Conservation (phyloP, 2,888 invertebrate genomes). For the Sycophila texana region DNA sequence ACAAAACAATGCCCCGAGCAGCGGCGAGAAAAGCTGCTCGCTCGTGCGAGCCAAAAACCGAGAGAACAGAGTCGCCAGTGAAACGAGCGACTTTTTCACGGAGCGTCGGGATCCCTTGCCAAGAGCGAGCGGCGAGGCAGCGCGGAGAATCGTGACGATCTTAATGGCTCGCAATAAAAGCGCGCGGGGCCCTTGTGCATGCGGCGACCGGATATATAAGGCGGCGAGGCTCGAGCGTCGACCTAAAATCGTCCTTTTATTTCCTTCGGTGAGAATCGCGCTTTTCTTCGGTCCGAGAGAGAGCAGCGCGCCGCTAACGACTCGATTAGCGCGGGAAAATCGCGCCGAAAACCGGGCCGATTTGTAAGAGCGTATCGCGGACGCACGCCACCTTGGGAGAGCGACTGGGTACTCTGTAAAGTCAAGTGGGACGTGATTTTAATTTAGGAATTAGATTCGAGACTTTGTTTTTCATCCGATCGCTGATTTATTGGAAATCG, state of each 20-base stretch:
- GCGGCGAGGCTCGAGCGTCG: slow-evolving; percentile 14
- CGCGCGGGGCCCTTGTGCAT: background rate
- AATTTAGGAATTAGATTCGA: slow-evolving; percentile 13
- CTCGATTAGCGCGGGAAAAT: slow-evolving; percentile 10
- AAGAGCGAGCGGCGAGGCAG: background rate
- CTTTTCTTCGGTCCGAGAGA: background rate
- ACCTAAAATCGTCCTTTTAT: slow-evolving; percentile 34
- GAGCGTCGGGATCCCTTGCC: too few relatives aligned
- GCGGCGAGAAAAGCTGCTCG: too few relatives aligned
- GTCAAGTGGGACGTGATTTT: slow-evolving; percentile 28
- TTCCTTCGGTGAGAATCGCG: background rate
- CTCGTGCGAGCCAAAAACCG: too few relatives aligned
- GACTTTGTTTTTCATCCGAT: background rate
- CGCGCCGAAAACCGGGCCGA: slow-evolving; percentile 34
- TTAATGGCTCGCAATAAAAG: slow-evolving; percentile 30
- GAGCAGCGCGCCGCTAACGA: background rate
- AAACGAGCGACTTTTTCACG: too few relatives aligned
- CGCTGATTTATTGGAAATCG: too few relatives aligned
- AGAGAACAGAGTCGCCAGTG: too few relatives aligned
- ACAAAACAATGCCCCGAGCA: background rate
- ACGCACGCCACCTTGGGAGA: too few relatives aligned
- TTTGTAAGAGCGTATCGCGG: slow-evolving; percentile 55
- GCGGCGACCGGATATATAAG: background rate
- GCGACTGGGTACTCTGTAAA: too few relatives aligned
- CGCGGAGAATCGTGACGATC: slow-evolving; percentile 35